Evolutionary conservation across 2,797 vertebrate genomes (phyloP).

Genomic region (Crypturellus tataupa): DNA sequence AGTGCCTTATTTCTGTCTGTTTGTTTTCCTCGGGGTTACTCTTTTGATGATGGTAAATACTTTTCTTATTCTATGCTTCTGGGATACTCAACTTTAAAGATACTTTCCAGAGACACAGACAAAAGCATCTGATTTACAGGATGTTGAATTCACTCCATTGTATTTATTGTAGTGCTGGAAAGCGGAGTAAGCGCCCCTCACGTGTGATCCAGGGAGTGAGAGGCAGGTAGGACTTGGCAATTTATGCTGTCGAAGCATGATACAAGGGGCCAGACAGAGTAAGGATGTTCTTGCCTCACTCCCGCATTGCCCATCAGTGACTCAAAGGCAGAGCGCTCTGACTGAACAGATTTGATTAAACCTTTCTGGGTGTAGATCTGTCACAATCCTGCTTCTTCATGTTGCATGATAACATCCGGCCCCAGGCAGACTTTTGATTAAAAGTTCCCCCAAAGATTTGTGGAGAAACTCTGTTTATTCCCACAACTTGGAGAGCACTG

Average conservation of each 20-base stretch:
- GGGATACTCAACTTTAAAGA: conserved; percentile 29
- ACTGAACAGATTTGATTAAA: conserved; percentile 71
- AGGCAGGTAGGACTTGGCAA: not conserved
- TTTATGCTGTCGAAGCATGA: accelerated
- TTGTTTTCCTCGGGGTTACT: conserved; percentile 9
- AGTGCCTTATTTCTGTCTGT: not conserved
- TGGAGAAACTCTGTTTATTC: conserved; percentile 75
- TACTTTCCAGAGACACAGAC: not conserved
- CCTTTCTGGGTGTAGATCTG: conserved; percentile 63
- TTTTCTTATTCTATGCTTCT: conserved; percentile 25
- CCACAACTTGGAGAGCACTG: conserved; percentile 58
- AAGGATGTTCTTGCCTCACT: conserved; percentile 54
- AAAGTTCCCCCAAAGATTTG: conserved; percentile 67
- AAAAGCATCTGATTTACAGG: not conserved
- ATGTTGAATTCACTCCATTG: not conserved
- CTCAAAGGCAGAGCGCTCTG: conserved; percentile 40
- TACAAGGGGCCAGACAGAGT: not conserved
- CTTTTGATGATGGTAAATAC: conserved; percentile 25
- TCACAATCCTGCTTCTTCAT: conserved; percentile 68
- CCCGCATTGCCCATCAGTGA: conserved; percentile 46
- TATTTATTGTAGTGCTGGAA: not conserved
- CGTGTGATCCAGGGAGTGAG: not conserved
- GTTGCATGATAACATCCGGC: conserved; percentile 67
- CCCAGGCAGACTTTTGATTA: conserved; percentile 69
- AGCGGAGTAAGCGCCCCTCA: not conserved